Base-by-base conservation (phyloP, 2,113 vertebrate species). In the Ctenomys sociabilis region DNA sequence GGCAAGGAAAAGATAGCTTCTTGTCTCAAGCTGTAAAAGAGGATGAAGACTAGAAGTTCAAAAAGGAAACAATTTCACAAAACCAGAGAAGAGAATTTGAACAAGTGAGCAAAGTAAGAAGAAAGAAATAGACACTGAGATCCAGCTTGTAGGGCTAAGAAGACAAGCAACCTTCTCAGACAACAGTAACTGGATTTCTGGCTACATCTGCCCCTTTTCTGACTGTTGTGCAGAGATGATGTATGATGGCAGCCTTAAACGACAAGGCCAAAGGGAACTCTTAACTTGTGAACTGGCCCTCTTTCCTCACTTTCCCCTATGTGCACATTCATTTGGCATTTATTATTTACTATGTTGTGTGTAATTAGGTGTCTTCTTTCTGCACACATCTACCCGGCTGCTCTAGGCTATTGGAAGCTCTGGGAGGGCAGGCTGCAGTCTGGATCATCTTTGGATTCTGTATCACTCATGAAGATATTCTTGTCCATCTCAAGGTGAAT, bases 51-150 rank as follows among this genome's bases (percentile, higher is more conserved):
- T 70, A 73, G 24, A 78, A 66, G 95, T 40, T 89, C 32, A 59
- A 85, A 26, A 92, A 85, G 45, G 0, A 84, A 78, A 61, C 7
- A 64, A 83, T 86, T 75, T 96, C 37, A 81, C 40, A 92, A 94
- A 77, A 78, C 7, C 19, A 91, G 32, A 95, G 68, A 95, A 64
- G 59, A 92, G 57, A 96, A 61, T 89, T 72, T 89, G 70, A 96
- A 68, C 43, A 63, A 92, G 40, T 92, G 81, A 22, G 22, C 43
- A 94, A 40, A 37, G n/a, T 19, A 49, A 52, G 21, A 40, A 70
- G 26, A 3, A 52, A 95, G 32, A 92, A 96, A 80, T 92, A 87
- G 52, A 57, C 63, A 96, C 82, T 87, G 52, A 72, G 61, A 89
- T 49, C 3, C 24, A 73, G 66, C 40, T 32, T 43, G 40, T 35